phyloP scores from a whole-genome alignment of 2,797 vertebrate genomes.

The Artibeus jamaicensis region DNA sequence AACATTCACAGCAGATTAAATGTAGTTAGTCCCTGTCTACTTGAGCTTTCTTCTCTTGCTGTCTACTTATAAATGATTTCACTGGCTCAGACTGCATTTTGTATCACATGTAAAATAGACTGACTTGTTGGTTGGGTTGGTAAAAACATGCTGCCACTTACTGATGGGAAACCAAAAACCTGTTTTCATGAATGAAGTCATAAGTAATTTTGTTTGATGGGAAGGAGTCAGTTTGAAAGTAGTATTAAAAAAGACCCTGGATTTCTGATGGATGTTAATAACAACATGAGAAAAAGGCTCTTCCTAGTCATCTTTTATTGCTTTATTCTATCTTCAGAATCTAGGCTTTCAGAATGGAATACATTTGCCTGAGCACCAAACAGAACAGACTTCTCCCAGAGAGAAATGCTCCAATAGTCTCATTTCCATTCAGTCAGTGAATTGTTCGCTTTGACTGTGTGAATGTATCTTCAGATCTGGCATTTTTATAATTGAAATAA shows the following conservation, averaged over 20 bases:
- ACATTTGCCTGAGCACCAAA: constrained; percentile 22
- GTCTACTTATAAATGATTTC: constrained; percentile 36
- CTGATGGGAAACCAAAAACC: constrained; percentile 42
- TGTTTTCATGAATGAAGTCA: constrained; percentile 48
- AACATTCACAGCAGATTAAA: constrained; percentile 21
- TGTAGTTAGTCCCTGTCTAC: constrained; percentile 50
- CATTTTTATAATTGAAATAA: constrained; percentile 41
- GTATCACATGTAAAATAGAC: constrained; percentile 47
- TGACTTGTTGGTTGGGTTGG: constrained; percentile 8
- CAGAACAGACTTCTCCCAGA: not conserved
- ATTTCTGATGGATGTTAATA: constrained; percentile 59
- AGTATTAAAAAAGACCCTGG: constrained; percentile 42
- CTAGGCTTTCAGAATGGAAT: constrained; percentile 56
- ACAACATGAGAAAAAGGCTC: constrained; percentile 41
- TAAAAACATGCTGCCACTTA: constrained; percentile 57
- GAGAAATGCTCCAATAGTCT: not conserved
- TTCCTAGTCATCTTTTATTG: constrained; percentile 53
- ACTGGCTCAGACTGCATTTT: constrained; percentile 49
- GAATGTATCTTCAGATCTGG: constrained; percentile 7
- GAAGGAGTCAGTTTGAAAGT: constrained; percentile 47
- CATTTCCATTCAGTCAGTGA: constrained; percentile 16
- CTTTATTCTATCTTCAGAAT: constrained; percentile 42
- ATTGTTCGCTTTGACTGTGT: constrained; percentile 15
- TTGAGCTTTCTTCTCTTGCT: constrained; percentile 46
- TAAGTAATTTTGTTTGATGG: constrained; percentile 57